Conservation (phyloP, 53 echinoderm and acorn worm species). For the Astropecten irregularis region DNA sequence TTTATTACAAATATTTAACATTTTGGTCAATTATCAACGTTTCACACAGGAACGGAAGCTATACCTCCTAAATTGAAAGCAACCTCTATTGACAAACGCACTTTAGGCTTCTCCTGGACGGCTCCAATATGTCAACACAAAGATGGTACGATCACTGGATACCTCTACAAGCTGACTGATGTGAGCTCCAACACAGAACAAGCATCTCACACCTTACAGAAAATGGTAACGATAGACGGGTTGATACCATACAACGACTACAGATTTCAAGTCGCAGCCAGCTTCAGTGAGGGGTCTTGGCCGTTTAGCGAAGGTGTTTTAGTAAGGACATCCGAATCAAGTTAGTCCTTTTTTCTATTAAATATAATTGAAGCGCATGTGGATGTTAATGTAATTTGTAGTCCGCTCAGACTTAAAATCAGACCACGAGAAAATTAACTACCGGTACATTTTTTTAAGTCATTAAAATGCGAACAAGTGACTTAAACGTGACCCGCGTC, state of each 20-base stretch:
- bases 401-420: neutral
- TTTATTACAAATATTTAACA: too few species aligned
- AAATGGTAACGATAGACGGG: neutral
- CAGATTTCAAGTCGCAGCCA: slow-evolving; percentile 51
- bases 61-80: neutral
- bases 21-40: too few species aligned
- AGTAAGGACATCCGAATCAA: slow-evolving; percentile 1
- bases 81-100: neutral
- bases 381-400: neutral
- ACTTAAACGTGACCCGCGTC: too few species aligned
- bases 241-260: slow-evolving; percentile 55
- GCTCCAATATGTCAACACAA: slow-evolving; percentile 8
- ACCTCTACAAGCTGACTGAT: slow-evolving; percentile 1
- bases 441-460: too few species aligned
- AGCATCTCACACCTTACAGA: too few species aligned
- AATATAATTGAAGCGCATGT: too few species aligned
- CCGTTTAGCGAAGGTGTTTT: neutral
- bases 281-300: neutral
- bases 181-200: too few species aligned
- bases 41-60: too few species aligned
- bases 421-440: too few species aligned
- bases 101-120: slow-evolving; percentile 13
- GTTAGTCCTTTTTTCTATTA: neutral
- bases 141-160: slow-evolving; percentile 8
- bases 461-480: too few species aligned